Evolutionary conservation across 2,797 vertebrate genomes (phyloP).

Genomic region (Sebastes oblongus): DNA sequence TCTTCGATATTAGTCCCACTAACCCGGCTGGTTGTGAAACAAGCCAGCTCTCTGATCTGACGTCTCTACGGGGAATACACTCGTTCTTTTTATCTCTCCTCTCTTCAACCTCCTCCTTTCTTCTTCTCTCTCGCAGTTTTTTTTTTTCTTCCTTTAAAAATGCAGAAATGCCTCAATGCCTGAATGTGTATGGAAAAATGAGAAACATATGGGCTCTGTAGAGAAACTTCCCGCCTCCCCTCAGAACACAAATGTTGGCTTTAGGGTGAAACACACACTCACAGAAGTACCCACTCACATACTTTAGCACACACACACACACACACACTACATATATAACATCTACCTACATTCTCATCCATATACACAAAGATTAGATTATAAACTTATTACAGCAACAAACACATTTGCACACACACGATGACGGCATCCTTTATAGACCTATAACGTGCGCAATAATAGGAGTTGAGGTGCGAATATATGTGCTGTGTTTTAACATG

Average conservation of each 20-base stretch:
- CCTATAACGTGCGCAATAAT: constrained; percentile 35
- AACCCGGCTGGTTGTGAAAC: constrained; percentile 70
- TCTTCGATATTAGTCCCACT: constrained; percentile 66
- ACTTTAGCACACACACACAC: background rate
- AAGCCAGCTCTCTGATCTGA: constrained; percentile 73
- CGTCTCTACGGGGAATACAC: constrained; percentile 68
- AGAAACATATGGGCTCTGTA: constrained; percentile 81
- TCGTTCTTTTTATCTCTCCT: constrained; percentile 60
- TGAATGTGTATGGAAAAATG: constrained; percentile 81
- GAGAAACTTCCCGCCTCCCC: constrained; percentile 54
- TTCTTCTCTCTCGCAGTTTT: constrained; percentile 17
- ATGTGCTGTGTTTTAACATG: constrained; percentile 36
- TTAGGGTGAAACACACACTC: constrained; percentile 66
- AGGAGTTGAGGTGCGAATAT: constrained; percentile 51
- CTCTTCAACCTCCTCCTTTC: constrained; percentile 31
- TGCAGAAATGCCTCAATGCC: constrained; percentile 74
- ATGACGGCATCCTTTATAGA: constrained; percentile 34
- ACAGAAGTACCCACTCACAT: constrained; percentile 37
- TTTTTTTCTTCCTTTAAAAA: constrained; percentile 46
- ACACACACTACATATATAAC: background rate
- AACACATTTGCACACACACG: background rate
- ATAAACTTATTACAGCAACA: background rate
- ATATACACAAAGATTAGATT: background rate
- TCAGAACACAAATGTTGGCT: constrained; percentile 74
- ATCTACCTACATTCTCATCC: background rate